Percentiles rank a stretch among this genome's conserved stretches.
Conservation (phyloP, 2,888 invertebrate species). For the Linnaemya vulpina region DNA sequence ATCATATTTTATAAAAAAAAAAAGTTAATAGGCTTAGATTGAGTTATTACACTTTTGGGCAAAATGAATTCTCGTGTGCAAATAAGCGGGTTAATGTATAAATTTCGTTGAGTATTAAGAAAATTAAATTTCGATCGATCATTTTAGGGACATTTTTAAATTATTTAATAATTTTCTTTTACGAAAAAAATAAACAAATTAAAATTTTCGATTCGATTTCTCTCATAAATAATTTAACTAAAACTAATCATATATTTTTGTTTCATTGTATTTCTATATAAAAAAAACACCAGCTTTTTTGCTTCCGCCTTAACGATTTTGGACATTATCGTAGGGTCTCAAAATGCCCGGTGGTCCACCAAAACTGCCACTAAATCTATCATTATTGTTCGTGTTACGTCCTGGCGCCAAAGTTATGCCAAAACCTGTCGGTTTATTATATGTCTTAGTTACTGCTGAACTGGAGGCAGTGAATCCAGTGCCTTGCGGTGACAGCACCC, state of each 20-base stretch:
- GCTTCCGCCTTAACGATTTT: conserved; percentile 56
- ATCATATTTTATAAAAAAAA: background rate
- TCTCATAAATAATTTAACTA: conserved; percentile 73
- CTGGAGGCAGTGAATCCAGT: conserved; percentile 58
- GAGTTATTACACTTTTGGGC: background rate
- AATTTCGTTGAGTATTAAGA: conserved; percentile 43
- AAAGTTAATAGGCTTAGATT: conserved; percentile 6
- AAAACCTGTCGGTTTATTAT: conserved; percentile 29
- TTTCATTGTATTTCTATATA: background rate
- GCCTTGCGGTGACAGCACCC: conserved; percentile 73
- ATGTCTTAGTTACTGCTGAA: conserved; percentile 26
- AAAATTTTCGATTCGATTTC: conserved; percentile 34
- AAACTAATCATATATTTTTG: conserved; percentile 51
- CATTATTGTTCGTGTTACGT: conserved; percentile 15
- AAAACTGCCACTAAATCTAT: conserved; percentile 78
- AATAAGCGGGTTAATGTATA: conserved; percentile 1
- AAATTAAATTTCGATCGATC: background rate
- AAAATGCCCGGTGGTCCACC: conserved; percentile 82
- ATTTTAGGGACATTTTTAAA: conserved; percentile 18
- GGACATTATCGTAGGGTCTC: conserved; percentile 80
- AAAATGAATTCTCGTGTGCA: conserved; percentile 7
- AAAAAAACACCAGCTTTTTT: background rate
- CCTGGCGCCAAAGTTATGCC: background rate
- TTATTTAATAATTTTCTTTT: conserved; percentile 33
- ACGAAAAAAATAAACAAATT: conserved; percentile 25